Evolutionary conservation across 2,113 vertebrate species (phyloP), one percentile per base, ranked within the genome.

Genomic region (Lophochroa leadbeateri): DNA sequence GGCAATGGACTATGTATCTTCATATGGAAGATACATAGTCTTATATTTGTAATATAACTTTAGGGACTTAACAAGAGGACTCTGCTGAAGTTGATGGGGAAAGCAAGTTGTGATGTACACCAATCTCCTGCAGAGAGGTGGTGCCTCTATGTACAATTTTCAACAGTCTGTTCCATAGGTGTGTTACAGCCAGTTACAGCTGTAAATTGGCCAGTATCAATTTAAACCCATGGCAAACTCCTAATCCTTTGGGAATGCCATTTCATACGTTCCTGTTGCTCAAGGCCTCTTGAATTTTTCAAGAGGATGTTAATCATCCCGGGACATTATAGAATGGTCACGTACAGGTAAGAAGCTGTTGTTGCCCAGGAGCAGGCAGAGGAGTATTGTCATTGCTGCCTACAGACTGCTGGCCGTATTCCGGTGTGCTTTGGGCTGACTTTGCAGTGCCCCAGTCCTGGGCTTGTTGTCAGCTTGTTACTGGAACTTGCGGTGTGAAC

Each of bases 381-480:
- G 10, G 15, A 33, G 18, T 29, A 11, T 11, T 68, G 52, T 28
- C 27, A 2, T 55, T 53, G 60, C 67, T 61, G 17, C 25, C 21
- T 35, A 2, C 11, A 27, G 39, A 20, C 23, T 46, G 41, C 14
- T 0, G 2, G 68, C 39, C 3, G 2, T 29, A 7, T 4, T 2
- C 29, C 24, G 2, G 13, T 6, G 12, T 60, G 21, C 39, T 72
- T 60, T 33, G 5, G 47, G 60, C 53, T 50, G 43, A 9, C 31
- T 25, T 39, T 15, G 49, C 12, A 6, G 2, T 29, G 60, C 60
- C 1, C 0, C 27, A 21, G 53, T 33, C 39, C 41, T 61, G 53
- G 60, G 16, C 35, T 58, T 58, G 33, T 75, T 8, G 6, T 17
- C 47, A 17, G 41, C 47, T 69, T 27, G 6, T 75, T 63, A 21